These are phyloP conservation scores for Oenanthe oenanthe DNA, from an alignment of 2,113 vertebrate species.

Conservation along the genomic window DNA sequence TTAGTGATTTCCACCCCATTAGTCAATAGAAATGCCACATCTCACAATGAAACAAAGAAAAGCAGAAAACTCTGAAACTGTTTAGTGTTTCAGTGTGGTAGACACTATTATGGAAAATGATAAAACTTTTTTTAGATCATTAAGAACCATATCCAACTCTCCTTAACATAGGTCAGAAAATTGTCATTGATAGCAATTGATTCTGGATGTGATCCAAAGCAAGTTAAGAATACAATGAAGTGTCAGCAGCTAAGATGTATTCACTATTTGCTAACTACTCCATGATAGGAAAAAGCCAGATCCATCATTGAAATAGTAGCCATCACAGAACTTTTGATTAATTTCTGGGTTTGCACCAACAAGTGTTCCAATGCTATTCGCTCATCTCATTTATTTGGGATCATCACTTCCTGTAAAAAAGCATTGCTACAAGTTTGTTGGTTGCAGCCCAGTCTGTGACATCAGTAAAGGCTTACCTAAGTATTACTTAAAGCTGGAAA, in stretches of 20 bases:
- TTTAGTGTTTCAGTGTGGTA: not conserved
- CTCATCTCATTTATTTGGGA: not conserved
- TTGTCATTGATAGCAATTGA: not conserved
- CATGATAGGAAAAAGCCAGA: not conserved
- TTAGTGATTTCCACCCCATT: not conserved
- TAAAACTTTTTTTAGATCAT: not conserved
- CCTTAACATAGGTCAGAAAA: not conserved
- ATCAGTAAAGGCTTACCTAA: not conserved
- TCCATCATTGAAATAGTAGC: not conserved
- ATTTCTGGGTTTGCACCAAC: not conserved
- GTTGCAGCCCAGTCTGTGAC: not conserved
- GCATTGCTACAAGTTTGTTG: not conserved
- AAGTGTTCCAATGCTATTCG: not conserved
- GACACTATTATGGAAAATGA: not conserved
- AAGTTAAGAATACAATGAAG: not conserved
- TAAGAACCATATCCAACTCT: not conserved
- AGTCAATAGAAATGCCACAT: not conserved
- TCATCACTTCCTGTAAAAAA: not conserved
- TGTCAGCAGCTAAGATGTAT: not conserved
- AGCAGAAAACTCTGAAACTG: not conserved
- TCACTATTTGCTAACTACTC: not conserved
- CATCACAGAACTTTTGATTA: not conserved
- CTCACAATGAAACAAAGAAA: not conserved
- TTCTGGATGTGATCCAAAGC: not conserved
- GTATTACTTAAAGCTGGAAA: not conserved